Evolutionary conservation across 2,888 invertebrate species (phyloP), one percentile per base, ranked within the genome.

Genomic region (Helleia helle): DNA sequence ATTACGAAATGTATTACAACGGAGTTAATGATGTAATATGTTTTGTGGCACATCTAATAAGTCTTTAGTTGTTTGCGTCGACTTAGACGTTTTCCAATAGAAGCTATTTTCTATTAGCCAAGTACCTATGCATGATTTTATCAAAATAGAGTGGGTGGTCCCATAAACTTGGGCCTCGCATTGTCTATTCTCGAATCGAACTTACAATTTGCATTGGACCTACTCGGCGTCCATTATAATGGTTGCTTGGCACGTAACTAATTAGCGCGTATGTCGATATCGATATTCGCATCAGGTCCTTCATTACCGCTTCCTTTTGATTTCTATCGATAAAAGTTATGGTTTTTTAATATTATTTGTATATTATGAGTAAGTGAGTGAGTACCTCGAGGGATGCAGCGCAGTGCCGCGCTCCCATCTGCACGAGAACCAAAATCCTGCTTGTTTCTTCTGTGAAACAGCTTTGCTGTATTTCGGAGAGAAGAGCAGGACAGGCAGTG

Each of bases 151-250:
- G 71, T 72, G 80, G 80, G 81, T 83, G 83, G 81, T 80, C 84
- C 67, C 64, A 76, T 80, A 79, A 79, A 79, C 65, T 69, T 66
- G 59, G 58, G 57, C n/a, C 50, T 71, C 76, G 60, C 79, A 83
- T 81, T 83, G 79, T 75, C 76, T 81, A 84, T 84, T 83, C 81
- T 71, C 69, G 74, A 65, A 80, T 77, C 80, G 81, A 80, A 80
- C 79, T 77, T 71, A 73, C 72, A 69, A 83, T 84, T 84, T 83
- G 76, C 84, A 81, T 83, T 71, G 70, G 68, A 72, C 71, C 71
- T 62, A 77, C 71, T 71, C 65, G 59, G 80, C 77, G 79, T 79
- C 80, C 65, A 79, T 81, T 77, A 80, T 69, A 65, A 64, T 59
- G 56, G 62, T 59, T 62, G 65, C 64, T 65, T 65, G 59, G 62